phyloP scores from a whole-genome alignment of 2,797 vertebrate genomes.

The Neopelma chrysocephalum region DNA sequence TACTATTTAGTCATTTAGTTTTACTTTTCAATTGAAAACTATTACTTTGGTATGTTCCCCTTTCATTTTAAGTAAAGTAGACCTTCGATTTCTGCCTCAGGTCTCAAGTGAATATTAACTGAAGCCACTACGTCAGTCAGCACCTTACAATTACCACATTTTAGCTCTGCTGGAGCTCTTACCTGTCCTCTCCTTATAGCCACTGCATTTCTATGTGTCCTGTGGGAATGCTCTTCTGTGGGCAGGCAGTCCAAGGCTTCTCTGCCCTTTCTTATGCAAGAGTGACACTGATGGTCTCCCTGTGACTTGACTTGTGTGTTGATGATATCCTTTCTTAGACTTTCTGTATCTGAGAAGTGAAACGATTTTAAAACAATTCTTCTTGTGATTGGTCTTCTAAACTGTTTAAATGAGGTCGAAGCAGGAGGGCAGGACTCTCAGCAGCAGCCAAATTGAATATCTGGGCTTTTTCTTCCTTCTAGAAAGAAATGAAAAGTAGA shows the following conservation, averaged over 20 bases:
- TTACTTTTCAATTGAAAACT: neutral
- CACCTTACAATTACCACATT: neutral
- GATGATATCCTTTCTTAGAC: neutral
- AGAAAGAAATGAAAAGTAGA: neutral
- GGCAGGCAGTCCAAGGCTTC: too few relatives aligned
- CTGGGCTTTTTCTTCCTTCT: neutral
- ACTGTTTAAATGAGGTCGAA: neutral
- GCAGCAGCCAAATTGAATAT: neutral
- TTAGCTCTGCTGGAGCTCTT: neutral
- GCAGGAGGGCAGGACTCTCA: neutral
- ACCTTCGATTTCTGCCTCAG: neutral
- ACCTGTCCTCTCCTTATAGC: neutral
- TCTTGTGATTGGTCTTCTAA: neutral
- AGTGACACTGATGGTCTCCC: neutral
- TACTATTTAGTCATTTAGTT: neutral
- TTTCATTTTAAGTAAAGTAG: neutral
- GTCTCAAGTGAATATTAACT: neutral
- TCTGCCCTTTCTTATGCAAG: neutral
- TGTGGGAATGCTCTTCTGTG: neutral
- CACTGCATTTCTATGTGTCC: neutral
- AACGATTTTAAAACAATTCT: neutral
- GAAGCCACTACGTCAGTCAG: neutral
- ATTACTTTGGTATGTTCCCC: neutral
- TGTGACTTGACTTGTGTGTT: neutral
- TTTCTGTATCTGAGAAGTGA: neutral